These are phyloP conservation scores for Spialia ferax DNA, from an alignment of 2,888 invertebrate species.

Conservation along the genomic window DNA sequence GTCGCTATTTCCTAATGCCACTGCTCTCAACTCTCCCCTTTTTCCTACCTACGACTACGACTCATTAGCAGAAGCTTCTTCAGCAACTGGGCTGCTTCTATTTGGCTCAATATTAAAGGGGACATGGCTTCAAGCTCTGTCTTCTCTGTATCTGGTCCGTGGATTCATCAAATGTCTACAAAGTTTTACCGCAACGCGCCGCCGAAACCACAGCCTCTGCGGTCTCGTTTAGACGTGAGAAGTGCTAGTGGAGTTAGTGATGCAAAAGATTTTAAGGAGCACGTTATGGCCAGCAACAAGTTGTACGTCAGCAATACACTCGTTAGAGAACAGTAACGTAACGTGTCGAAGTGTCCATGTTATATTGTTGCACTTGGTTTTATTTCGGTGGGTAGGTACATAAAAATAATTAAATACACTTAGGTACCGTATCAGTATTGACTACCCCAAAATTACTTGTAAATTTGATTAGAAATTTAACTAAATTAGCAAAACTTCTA, in stretches of 20 bases:
- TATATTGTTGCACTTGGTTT: background rate
- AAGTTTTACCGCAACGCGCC: constrained; percentile 36
- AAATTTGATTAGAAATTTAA: too few relatives aligned
- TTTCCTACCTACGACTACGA: too few relatives aligned
- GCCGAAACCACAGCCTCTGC: constrained; percentile 23
- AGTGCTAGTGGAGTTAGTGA: constrained; percentile 24
- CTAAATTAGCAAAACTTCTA: too few relatives aligned
- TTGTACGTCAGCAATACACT: background rate
- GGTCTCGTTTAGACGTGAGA: constrained; percentile 34
- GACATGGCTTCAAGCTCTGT: background rate
- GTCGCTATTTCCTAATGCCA: too few relatives aligned
- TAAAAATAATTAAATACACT: too few relatives aligned
- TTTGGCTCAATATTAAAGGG: background rate
- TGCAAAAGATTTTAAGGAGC: constrained; percentile 26
- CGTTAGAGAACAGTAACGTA: background rate
- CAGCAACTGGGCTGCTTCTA: background rate
- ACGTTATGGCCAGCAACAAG: constrained; percentile 2
- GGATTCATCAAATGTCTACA: constrained; percentile 11
- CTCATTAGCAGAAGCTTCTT: too few relatives aligned
- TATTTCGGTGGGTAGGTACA: too few relatives aligned
- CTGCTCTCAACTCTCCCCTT: too few relatives aligned
- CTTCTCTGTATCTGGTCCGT: background rate
- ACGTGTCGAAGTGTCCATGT: background rate
- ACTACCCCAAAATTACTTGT: too few relatives aligned
- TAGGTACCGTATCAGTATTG: too few relatives aligned